These are phyloP conservation scores for Montipora foliosa DNA, from an alignment of 64 coral and sea anemone species.

Conservation along the genomic window DNA sequence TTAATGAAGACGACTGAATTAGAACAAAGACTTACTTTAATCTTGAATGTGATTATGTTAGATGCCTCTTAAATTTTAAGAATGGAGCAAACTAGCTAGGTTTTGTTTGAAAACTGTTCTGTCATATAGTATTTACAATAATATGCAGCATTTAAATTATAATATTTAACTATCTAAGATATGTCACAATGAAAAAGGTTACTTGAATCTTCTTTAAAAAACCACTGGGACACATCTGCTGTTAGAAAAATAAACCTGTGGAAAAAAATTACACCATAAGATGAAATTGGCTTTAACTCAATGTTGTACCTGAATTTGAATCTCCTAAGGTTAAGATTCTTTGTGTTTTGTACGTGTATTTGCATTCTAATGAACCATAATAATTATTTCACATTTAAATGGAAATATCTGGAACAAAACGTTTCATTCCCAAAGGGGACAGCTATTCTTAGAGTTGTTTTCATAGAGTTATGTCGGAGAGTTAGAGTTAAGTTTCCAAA, in stretches of 20 bases:
- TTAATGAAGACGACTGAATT: neutral
- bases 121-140: neutral
- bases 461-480: too few species aligned
- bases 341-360: too few species aligned
- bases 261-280: neutral
- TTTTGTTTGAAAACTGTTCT: constrained; percentile 9
- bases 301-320: too few species aligned
- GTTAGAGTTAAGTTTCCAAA: too few species aligned
- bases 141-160: neutral
- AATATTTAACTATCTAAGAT: constrained; percentile 8
- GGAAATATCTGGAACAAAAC: too few species aligned
- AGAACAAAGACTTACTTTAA: neutral
- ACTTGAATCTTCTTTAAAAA: constrained; percentile 15
- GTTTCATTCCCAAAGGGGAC: too few species aligned
- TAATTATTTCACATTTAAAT: too few species aligned
- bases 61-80: neutral
- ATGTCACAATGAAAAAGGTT: constrained; percentile 33
- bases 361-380: too few species aligned
- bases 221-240: neutral
- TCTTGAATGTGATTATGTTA: neutral
- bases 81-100: neutral
- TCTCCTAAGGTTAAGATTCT: too few species aligned
- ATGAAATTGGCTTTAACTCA: neutral
- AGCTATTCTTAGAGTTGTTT: too few species aligned
- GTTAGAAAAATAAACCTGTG: constrained; percentile 43